Percentiles rank a stretch among this genome's conserved stretches.
phyloP scores from a whole-genome alignment of 1,140 invertebrate genomes.

The Arctopsyche grandis region DNA sequence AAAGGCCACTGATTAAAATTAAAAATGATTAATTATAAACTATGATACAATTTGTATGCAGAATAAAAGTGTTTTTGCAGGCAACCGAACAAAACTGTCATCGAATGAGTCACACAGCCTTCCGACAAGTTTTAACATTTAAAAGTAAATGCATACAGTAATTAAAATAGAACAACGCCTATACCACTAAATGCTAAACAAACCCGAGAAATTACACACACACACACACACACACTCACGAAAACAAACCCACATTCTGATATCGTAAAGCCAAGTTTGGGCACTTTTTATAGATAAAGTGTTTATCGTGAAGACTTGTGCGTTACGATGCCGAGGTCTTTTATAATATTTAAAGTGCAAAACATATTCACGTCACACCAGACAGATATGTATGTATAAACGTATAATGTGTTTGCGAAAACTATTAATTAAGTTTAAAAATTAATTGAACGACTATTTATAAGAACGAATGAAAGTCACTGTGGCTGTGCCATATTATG shows the following conservation, averaged over 20 bases:
- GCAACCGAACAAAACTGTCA: not conserved
- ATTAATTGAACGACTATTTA: too few species aligned
- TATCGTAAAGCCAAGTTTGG: slow-evolving; percentile 16
- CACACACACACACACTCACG: too few species aligned
- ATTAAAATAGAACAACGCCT: too few species aligned
- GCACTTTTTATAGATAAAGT: slow-evolving; percentile 1
- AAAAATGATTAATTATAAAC: too few species aligned
- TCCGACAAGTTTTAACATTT: not conserved
- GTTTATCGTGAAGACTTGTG: not conserved
- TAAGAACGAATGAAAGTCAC: too few species aligned
- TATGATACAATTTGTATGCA: too few species aligned
- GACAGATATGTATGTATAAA: too few species aligned
- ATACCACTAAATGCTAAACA: not conserved
- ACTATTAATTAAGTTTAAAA: too few species aligned
- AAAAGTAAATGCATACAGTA: not conserved
- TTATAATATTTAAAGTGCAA: not conserved
- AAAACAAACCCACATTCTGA: too few species aligned
- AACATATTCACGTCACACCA: not conserved
- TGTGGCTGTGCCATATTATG: too few species aligned
- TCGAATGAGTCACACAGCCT: not conserved
- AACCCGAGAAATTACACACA: not conserved
- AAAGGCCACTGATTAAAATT: too few species aligned
- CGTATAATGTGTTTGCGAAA: too few species aligned
- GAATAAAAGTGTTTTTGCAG: not conserved
- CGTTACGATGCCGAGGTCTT: slow-evolving; percentile 3